Base-by-base conservation (phyloP, 2,888 invertebrate genomes). In the Dione juno region DNA sequence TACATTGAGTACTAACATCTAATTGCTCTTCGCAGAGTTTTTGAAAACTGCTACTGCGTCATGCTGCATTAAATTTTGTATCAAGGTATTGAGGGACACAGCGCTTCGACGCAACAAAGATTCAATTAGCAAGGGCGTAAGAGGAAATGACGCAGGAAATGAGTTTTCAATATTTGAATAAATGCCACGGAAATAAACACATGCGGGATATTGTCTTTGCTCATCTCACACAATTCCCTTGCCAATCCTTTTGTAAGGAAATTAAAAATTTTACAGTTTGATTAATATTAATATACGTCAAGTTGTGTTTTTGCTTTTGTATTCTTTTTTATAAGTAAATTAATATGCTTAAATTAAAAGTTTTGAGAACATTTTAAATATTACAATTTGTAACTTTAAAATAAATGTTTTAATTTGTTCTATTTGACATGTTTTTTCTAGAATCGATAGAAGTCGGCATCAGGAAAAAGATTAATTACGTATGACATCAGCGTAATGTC, bases 141-240 rank as follows among this genome's bases (percentile, higher is more conserved):
- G 72, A 70, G 92, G 91, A 92, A 88, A 92, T 90, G 83, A 81
- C 80, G 80, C 78, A 84, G 91, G 93, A 92, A 90, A 93, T 92
- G 86, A 88, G 84, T 85, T 88, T 90, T 85, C 87, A 81, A 88
- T 89, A 89, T 89, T 89, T 88, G 87, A 87, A 92, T 86, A 89
- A 91, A 90, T 84, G 79, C 70, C 78, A 78, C 84, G 92, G 90
- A 91, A 92, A 90, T 87, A 92, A 92, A 92, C 87, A 91, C 76
- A 77, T 80, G 78, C 85, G 88, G 88, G 89, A 92, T 91, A 90
- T 92, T 92, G 89, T 87, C 85, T 84, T 71, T 74, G 80, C 81
- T 78, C 79, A 86, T 87, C 85, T 86, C 81, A 81, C 78, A 76
- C 54, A 76, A 77, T 79, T 65, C 67, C 58, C 50, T 50, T 69